phyloP scores from a whole-genome alignment of 2,888 invertebrate species.

The Anarsia innoxiella region DNA sequence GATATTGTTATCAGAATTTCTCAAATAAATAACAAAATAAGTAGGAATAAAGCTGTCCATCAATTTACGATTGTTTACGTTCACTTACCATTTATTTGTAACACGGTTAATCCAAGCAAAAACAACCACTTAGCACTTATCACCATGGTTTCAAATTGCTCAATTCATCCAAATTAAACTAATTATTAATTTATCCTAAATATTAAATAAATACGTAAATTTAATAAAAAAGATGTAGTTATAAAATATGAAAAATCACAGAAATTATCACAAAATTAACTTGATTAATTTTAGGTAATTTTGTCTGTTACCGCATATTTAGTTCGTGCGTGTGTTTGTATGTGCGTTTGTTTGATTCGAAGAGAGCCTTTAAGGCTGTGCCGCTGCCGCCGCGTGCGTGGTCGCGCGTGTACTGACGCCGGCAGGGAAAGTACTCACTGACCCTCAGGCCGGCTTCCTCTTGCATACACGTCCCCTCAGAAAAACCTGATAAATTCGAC shows the following conservation, averaged over 20 bases:
- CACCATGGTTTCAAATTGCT: too few species aligned
- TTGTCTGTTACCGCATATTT: conserved; percentile 15
- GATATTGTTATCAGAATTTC: too few species aligned
- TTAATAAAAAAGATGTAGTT: too few species aligned
- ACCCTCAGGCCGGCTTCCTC: conserved; percentile 36
- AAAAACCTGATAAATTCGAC: too few species aligned
- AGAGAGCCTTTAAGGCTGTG: conserved; percentile 14
- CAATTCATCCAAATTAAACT: too few species aligned
- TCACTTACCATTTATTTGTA: conserved; percentile 53
- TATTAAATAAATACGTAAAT: too few species aligned
- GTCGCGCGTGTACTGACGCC: conserved; percentile 42
- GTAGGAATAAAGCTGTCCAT: too few species aligned
- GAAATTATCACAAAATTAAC: conserved; percentile 11
- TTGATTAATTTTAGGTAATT: conserved; percentile 1
- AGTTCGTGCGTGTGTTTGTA: background rate
- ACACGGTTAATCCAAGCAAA: conserved; percentile 52
- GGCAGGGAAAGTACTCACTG: conserved; percentile 55
- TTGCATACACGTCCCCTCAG: background rate
- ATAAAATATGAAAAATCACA: conserved; percentile 6
- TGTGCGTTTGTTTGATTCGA: background rate
- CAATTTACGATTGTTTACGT: too few species aligned
- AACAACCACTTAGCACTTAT: conserved; percentile 51
- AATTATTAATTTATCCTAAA: background rate
- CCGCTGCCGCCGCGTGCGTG: conserved; percentile 41
- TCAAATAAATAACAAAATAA: too few species aligned